A percentile compares a stretch with the other conserved stretches of the same genome.
Conservation (phyloP, 2,797 vertebrate species). For the Eurystomus glaucurus region DNA sequence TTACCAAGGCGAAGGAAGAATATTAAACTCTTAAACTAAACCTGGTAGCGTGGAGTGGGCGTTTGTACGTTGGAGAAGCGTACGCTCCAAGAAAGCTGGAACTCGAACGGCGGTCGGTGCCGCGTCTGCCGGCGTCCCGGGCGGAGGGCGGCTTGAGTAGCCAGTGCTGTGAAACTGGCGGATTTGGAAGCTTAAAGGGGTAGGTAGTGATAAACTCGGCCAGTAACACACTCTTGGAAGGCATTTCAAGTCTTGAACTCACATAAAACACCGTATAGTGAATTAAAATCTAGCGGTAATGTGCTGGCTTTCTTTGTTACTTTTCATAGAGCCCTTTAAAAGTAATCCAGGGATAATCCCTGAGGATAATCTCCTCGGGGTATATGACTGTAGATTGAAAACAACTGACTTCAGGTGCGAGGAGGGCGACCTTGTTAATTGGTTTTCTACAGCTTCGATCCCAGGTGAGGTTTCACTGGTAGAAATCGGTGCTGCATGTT, state of each 20-base stretch:
- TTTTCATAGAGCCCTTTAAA: background rate
- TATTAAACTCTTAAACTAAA: rapidly evolving
- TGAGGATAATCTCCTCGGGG: background rate
- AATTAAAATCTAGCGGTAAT: constrained; percentile 5
- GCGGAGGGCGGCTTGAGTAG: background rate
- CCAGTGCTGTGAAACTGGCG: background rate
- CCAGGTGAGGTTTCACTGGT: background rate
- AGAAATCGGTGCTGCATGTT: background rate
- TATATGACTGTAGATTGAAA: background rate
- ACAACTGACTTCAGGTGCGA: background rate
- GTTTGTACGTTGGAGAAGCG: background rate
- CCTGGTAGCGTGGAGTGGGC: rapidly evolving
- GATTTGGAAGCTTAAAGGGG: background rate
- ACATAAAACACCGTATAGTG: background rate
- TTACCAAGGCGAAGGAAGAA: background rate
- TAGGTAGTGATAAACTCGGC: background rate
- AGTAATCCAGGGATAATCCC: constrained; percentile 54
- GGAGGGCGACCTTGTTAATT: constrained; percentile 23
- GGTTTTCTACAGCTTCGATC: background rate
- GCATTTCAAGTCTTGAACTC: background rate
- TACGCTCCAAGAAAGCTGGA: too few relatives aligned
- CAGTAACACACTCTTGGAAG: background rate
- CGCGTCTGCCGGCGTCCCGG: too few relatives aligned
- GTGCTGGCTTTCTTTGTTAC: background rate
- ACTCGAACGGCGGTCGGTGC: too few relatives aligned